Percentiles rank a stretch among this genome's conserved stretches.
These are phyloP conservation scores for Scyliorhinus canicula DNA, from an alignment of 2,797 vertebrate genomes.

Conservation along the genomic window DNA sequence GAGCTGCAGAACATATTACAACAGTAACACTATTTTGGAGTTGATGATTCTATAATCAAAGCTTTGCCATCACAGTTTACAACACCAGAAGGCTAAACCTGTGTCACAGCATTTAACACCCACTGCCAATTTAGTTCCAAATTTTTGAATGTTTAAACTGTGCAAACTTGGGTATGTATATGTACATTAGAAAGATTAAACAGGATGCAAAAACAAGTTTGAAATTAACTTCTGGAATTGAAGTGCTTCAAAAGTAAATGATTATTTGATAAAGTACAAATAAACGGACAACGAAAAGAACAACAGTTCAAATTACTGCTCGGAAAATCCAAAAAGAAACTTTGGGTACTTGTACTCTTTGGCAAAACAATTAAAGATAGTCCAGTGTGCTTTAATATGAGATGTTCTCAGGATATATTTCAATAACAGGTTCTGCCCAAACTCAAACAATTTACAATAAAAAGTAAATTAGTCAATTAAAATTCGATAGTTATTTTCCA, in stretches of 20 bases:
- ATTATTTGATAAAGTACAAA: not conserved
- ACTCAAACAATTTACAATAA: not conserved
- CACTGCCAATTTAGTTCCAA: conserved; percentile 16
- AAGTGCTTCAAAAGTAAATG: not conserved
- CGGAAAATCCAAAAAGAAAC: not conserved
- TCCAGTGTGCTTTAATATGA: not conserved
- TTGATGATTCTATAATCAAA: not conserved
- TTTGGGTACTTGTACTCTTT: not conserved
- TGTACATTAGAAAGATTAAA: not conserved
- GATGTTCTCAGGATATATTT: not conserved
- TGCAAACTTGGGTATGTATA: not conserved
- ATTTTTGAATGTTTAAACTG: not conserved
- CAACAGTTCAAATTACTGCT: not conserved
- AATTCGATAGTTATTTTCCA: not conserved
- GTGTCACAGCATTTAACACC: conserved; percentile 9
- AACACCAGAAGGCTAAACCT: not conserved
- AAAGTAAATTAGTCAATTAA: not conserved
- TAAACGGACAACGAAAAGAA: not conserved
- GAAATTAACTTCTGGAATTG: not conserved
- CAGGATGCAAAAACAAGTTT: not conserved
- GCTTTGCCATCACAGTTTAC: conserved; percentile 12
- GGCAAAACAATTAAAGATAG: not conserved
- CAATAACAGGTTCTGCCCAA: not conserved
- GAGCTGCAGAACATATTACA: not conserved
- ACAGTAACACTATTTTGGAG: conserved; percentile 7